A percentile compares a stretch with the other conserved stretches of the same genome.
These are phyloP conservation scores for Ephestia elutella DNA, from an alignment of 1,140 invertebrate genomes.

Conservation along the genomic window DNA sequence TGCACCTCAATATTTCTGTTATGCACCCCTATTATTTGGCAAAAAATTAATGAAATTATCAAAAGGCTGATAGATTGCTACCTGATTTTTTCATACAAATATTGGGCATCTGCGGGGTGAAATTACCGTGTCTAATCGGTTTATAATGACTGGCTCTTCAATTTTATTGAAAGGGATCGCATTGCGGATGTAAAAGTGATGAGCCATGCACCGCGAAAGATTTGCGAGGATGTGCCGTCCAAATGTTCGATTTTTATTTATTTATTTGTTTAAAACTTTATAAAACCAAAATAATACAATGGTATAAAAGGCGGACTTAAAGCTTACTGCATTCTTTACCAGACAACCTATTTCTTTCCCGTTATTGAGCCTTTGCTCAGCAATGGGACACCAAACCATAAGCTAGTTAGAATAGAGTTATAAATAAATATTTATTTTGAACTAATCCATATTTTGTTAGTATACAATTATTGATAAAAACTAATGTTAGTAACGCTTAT, in stretches of 20 bases:
- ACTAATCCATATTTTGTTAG: too few species aligned
- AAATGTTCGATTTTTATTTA: background rate
- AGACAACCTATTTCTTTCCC: too few species aligned
- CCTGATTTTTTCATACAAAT: constrained; percentile 16
- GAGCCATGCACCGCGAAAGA: constrained; percentile 11
- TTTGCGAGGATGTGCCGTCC: constrained; percentile 16
- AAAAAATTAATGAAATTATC: background rate
- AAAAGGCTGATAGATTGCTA: constrained; percentile 18
- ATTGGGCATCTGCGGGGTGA: constrained; percentile 23
- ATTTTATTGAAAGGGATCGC: constrained; percentile 34
- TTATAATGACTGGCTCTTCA: constrained; percentile 40
- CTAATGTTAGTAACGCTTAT: too few species aligned
- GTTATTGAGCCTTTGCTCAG: too few species aligned
- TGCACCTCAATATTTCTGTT: background rate
- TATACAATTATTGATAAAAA: too few species aligned
- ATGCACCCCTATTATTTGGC: background rate
- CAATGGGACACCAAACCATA: too few species aligned
- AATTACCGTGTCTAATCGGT: constrained; percentile 40
- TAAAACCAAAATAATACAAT: too few species aligned
- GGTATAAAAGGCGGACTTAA: too few species aligned
- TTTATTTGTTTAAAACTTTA: too few species aligned
- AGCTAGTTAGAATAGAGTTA: too few species aligned
- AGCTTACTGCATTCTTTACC: too few species aligned
- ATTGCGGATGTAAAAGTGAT: constrained; percentile 18
- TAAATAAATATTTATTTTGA: too few species aligned